Evolutionary conservation across 2,797 vertebrate genomes (phyloP), one percentile per base, ranked within the genome.

Genomic region (Coregonus suidteri): DNA sequence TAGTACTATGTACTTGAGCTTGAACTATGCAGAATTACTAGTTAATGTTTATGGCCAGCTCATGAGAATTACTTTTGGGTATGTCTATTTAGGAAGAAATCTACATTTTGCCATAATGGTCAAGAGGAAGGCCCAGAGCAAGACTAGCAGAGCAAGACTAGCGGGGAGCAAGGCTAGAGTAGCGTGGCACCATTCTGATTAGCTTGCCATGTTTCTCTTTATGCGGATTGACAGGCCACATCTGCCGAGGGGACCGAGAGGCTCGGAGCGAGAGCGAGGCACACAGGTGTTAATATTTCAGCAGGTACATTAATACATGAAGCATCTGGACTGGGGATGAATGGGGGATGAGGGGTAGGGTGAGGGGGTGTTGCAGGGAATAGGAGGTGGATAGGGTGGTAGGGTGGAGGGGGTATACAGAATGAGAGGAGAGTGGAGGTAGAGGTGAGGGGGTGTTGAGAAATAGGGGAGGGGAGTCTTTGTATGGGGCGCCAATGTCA

Each of bases 151-250:
- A 41, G 1, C 37, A 41, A 41, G 7, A 47, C 41, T 47, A 41
- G 6, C 37, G 7, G 6, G 56, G 20, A 86, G 84, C 79, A 75
- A 79, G 56, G 59, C 52, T 67, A 71, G 68, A 52, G 6, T 77
- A 71, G 37, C 37, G 31, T 73, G 77, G 75, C 80, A 79, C 84
- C 70, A 65, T 69, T 74, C 47, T 88, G 87, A 92, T 92, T 92
- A 90, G 84, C 81, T 87, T 83, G 82, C 84, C 87, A 51, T 91
- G 91, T 92, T 90, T 77, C 76, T 81, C 88, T 92, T 93, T 88
- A 92, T 92, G 81, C 75, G 80, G 90, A 92, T 79, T 92, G 92
- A 93, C 91, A 92, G 89, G 89, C 77, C 88, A 90, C 92, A 92
- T 94, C 91, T 93, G 90, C 86, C 79, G 84, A 89, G 79, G 82